These are phyloP conservation scores for Drosophila demipolita DNA, from an alignment of 2,888 invertebrate species.

Conservation along the genomic window DNA sequence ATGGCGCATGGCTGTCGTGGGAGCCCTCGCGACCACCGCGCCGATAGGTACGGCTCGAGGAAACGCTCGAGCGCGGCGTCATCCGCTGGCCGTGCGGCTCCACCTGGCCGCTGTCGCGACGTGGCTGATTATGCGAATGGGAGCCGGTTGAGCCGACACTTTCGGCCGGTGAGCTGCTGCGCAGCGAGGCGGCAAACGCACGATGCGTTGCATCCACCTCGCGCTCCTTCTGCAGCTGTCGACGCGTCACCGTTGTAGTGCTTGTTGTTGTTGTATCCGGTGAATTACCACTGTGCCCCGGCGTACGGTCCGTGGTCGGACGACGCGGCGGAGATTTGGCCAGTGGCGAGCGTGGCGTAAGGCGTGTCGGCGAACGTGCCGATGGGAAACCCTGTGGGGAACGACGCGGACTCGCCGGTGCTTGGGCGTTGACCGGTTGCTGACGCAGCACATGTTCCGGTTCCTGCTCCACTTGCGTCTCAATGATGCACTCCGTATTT, in stretches of 20 bases:
- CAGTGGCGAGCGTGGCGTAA: slow-evolving; percentile 41
- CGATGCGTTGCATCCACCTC: slow-evolving; percentile 89
- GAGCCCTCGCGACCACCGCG: slow-evolving; percentile 83
- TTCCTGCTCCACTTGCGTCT: slow-evolving; percentile 48
- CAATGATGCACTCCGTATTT: slow-evolving; percentile 72
- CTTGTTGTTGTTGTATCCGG: slow-evolving; percentile 55
- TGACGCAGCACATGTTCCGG: slow-evolving; percentile 28
- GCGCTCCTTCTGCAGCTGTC: slow-evolving; percentile 80
- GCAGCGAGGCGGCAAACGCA: slow-evolving; percentile 90
- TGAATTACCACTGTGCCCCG: background rate
- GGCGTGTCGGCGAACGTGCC: slow-evolving; percentile 51
- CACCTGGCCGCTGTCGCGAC: slow-evolving; percentile 85
- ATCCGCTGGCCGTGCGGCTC: slow-evolving; percentile 55
- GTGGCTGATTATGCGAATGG: slow-evolving; percentile 57
- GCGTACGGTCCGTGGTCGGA: slow-evolving; percentile 23
- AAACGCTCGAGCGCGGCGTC: slow-evolving; percentile 81
- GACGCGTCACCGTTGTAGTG: slow-evolving; percentile 58
- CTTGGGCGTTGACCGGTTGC: slow-evolving; percentile 30
- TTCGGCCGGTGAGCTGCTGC: slow-evolving; percentile 88
- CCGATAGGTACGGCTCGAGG: slow-evolving; percentile 75
- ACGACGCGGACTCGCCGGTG: slow-evolving; percentile 46
- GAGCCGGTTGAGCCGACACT: slow-evolving; percentile 77
- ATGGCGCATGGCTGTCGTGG: slow-evolving; percentile 83
- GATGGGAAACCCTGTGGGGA: slow-evolving; percentile 72
- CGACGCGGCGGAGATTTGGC: slow-evolving; percentile 54